A percentile compares a stretch with the other conserved stretches of the same genome.
phyloP scores from a whole-genome alignment of 2,113 vertebrate species.

The Leptosomus discolor region DNA sequence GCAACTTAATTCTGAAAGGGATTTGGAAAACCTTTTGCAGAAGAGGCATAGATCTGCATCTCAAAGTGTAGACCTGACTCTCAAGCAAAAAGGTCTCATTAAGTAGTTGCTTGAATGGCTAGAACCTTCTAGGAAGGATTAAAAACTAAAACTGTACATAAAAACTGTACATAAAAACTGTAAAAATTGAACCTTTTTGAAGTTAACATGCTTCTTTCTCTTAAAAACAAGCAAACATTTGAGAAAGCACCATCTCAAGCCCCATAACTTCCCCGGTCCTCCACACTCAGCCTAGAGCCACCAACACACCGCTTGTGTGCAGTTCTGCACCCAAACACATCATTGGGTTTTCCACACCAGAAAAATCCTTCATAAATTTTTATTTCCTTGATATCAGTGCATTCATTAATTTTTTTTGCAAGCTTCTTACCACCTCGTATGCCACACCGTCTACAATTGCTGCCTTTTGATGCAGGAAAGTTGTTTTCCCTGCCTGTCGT shows the following conservation, averaged over 20 bases:
- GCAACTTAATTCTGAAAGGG: neutral
- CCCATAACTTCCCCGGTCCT: neutral
- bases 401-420: neutral
- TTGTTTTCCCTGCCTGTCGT: neutral
- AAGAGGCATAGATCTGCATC: neutral
- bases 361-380: neutral
- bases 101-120: neutral
- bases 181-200: neutral
- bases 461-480: neutral
- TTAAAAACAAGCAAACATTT: neutral
- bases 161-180: neutral
- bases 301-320: accelerated
- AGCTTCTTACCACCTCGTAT: accelerated
- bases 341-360: accelerated
- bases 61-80: neutral
- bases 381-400: neutral
- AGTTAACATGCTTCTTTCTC: neutral
- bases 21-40: neutral
- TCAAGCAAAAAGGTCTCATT: neutral
- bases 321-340: neutral
- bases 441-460: neutral
- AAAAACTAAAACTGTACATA: no score
- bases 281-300: neutral
- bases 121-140: neutral
- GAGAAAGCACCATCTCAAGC: neutral